Conservation (phyloP, 2,888 invertebrate genomes). For the Xanthostigma xanthostigma region DNA sequence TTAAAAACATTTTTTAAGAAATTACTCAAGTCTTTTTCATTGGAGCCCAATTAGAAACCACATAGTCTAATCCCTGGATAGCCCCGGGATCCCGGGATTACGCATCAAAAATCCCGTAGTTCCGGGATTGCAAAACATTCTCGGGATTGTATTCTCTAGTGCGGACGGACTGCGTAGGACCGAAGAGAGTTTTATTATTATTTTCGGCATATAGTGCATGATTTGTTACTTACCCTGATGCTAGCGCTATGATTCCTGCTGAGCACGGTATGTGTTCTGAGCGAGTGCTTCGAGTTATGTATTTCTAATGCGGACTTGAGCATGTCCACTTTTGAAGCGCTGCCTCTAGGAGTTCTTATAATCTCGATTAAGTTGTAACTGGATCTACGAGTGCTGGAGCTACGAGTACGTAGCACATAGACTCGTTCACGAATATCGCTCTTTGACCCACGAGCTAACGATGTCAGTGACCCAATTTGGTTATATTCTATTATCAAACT, state of each 20-base stretch:
- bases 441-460: slow-evolving; percentile 47
- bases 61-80: no score
- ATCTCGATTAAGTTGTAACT: slow-evolving; percentile 39
- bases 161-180: no score
- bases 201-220: no score
- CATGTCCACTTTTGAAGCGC: slow-evolving; percentile 46
- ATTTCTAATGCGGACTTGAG: slow-evolving; percentile 56
- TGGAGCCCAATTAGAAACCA: no score
- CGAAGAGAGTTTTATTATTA: no score
- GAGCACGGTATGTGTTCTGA: background rate
- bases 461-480: slow-evolving; percentile 59
- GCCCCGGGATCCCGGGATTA: no score
- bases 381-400: slow-evolving; percentile 33
- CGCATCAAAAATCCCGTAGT: no score
- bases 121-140: no score
- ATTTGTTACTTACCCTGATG: background rate
- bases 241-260: background rate
- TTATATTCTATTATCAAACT: slow-evolving; percentile 63
- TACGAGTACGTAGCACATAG: slow-evolving; percentile 21
- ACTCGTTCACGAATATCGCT: slow-evolving; percentile 13
- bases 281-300: slow-evolving; percentile 28
- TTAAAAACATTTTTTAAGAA: no score
- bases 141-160: no score
- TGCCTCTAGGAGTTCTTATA: slow-evolving; percentile 29
- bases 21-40: no score